Percentiles rank a stretch among this genome's conserved stretches.
phyloP scores from a whole-genome alignment of 64 coral and sea anemone species.

The Montipora capricornis region DNA sequence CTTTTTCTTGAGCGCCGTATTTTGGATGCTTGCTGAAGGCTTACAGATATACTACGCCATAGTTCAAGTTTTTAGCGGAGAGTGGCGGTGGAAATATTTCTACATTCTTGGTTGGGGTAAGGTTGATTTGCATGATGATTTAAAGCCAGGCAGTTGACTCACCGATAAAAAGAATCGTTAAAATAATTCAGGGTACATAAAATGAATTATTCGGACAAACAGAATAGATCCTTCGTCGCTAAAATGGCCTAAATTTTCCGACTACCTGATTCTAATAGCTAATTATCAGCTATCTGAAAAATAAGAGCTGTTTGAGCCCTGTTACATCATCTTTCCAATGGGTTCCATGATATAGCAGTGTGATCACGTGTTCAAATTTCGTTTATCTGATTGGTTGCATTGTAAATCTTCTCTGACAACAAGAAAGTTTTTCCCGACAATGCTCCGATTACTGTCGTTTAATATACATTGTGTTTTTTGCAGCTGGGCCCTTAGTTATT shows the following conservation, averaged over 20 bases:
- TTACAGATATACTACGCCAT: constrained; percentile 70
- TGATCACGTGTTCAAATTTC: no score
- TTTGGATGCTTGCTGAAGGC: constrained; percentile 78
- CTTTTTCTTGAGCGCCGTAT: constrained; percentile 64
- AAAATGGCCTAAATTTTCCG: not conserved
- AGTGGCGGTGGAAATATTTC: constrained; percentile 47
- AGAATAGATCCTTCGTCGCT: no score
- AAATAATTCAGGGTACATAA: not conserved
- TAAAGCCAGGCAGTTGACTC: not conserved
- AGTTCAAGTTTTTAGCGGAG: constrained; percentile 61
- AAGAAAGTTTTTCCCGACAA: not conserved
- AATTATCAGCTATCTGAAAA: not conserved
- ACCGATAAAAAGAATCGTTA: not conserved
- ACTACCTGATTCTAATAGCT: not conserved
- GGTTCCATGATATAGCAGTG: not conserved
- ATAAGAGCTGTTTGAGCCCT: not conserved
- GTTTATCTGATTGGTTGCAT: no score
- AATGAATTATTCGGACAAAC: no score
- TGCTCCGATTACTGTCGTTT: not conserved
- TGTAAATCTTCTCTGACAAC: not conserved
- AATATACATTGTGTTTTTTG: not conserved
- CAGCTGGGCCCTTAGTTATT: constrained; percentile 47
- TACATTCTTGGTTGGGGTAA: constrained; percentile 84
- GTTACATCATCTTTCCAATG: constrained; percentile 26
- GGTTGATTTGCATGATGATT: not conserved